phyloP scores from a whole-genome alignment of 2,888 invertebrate genomes.

The Cheilosia grossa region DNA sequence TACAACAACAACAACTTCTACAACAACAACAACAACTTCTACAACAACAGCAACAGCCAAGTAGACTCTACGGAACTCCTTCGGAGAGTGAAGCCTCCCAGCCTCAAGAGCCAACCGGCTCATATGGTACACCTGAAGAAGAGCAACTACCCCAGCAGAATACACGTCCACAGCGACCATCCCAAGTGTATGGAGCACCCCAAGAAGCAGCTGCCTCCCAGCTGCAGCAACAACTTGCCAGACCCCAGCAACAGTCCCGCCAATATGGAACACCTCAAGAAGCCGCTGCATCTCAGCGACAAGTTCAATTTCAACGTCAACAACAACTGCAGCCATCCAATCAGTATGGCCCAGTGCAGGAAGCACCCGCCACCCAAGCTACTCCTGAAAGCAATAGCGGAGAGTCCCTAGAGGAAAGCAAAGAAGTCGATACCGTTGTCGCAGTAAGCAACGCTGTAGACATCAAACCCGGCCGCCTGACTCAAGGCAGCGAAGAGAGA shows the following conservation, averaged over 20 bases:
- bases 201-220: slow-evolving; percentile 23
- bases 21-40: too few relatives aligned
- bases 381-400: slow-evolving; percentile 41
- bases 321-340: slow-evolving; percentile 38
- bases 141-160: slow-evolving; percentile 15
- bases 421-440: slow-evolving; percentile 60
- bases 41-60: slow-evolving; percentile 50
- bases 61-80: slow-evolving; percentile 56
- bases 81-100: slow-evolving; percentile 40
- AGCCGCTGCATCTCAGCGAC: slow-evolving; percentile 41
- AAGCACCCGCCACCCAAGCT: slow-evolving; percentile 16
- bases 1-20: too few relatives aligned
- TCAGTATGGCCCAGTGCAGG: slow-evolving; percentile 56
- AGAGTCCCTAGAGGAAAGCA: slow-evolving; percentile 62
- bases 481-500: slow-evolving; percentile 43
- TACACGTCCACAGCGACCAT: slow-evolving; percentile 21
- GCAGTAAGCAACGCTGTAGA: slow-evolving; percentile 34
- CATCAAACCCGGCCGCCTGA: slow-evolving; percentile 46
- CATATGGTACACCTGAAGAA: slow-evolving; percentile 46
- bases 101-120: slow-evolving; percentile 55
- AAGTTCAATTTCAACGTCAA: slow-evolving; percentile 42
- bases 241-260: slow-evolving; percentile 38
- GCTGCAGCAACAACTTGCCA: slow-evolving; percentile 39
- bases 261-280: slow-evolving; percentile 49
- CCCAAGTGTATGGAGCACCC: slow-evolving; percentile 13